phyloP scores from a whole-genome alignment of 2,888 invertebrate species.

The Synergus japonicus region DNA sequence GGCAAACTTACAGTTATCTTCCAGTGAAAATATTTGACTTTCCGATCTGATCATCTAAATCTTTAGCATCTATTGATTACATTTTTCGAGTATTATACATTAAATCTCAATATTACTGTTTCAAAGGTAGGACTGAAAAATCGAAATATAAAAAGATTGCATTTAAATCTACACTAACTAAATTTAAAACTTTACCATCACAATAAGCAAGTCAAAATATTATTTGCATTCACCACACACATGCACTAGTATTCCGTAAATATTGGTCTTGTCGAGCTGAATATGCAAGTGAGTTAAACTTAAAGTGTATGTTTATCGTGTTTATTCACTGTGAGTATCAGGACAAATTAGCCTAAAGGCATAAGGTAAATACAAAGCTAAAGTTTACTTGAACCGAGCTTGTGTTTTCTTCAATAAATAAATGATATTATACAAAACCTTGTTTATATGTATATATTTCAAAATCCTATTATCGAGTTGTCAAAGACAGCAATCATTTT shows the following conservation, averaged over 20 bases:
- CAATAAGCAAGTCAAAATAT: slow-evolving; percentile 9
- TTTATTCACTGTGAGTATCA: slow-evolving; percentile 25
- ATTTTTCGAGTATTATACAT: background rate
- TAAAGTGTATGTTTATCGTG: slow-evolving; percentile 33
- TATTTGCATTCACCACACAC: background rate
- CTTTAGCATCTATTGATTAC: background rate
- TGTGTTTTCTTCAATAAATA: background rate
- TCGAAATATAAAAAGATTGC: background rate
- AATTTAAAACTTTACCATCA: background rate
- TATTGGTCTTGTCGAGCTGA: slow-evolving; percentile 29
- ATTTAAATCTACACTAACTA: background rate
- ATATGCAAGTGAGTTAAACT: slow-evolving; percentile 35
- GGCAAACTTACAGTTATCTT: background rate
- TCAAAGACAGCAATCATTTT: background rate
- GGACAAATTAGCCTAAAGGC: slow-evolving; percentile 8
- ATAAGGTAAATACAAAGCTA: background rate
- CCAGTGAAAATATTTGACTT: slow-evolving; percentile 7
- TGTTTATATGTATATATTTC: no score
- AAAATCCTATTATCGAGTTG: background rate
- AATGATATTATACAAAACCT: background rate
- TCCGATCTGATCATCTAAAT: background rate
- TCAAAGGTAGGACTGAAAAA: background rate
- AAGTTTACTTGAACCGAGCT: background rate
- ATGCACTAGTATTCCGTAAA: slow-evolving; percentile 18
- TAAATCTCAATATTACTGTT: background rate